Conservation (phyloP, 1,140 invertebrate species). For the Sycobia sp. region DNA sequence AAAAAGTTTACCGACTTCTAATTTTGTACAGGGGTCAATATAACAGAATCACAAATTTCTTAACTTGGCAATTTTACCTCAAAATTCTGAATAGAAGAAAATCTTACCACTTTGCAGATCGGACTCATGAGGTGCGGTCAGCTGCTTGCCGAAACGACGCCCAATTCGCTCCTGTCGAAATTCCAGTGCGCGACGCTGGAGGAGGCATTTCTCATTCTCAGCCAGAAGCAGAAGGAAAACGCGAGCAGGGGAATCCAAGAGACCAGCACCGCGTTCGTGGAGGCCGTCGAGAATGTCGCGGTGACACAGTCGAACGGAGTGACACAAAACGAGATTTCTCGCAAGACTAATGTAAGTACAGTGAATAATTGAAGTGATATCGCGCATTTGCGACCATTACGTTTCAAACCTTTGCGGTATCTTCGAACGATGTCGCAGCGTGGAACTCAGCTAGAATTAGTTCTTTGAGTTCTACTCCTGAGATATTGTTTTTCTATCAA, state of each 20-base stretch:
- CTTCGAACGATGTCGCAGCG: no score
- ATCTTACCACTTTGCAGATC: constrained; percentile 66
- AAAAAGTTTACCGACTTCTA: no score
- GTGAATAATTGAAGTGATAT: background rate
- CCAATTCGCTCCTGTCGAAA: constrained; percentile 67
- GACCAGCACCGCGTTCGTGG: constrained; percentile 22
- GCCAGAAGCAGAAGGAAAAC: constrained; percentile 66
- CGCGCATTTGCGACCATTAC: no score
- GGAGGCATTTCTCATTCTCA: constrained; percentile 75
- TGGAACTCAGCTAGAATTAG: no score
- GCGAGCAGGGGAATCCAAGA: constrained; percentile 36
- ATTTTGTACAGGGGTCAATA: no score
- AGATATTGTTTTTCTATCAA: no score
- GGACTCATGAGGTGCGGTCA: constrained; percentile 86
- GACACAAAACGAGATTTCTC: constrained; percentile 52
- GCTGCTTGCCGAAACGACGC: constrained; percentile 84
- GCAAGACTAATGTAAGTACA: constrained; percentile 58
- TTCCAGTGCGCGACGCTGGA: constrained; percentile 73
- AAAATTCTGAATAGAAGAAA: no score
- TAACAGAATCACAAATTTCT: no score
- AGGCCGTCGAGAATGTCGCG: constrained; percentile 6
- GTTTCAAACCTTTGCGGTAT: no score
- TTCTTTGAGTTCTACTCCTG: no score
- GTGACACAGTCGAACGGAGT: constrained; percentile 43
- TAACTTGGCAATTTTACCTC: no score